phyloP scores from a whole-genome alignment of 2,797 vertebrate species.

The Gila robusta region DNA sequence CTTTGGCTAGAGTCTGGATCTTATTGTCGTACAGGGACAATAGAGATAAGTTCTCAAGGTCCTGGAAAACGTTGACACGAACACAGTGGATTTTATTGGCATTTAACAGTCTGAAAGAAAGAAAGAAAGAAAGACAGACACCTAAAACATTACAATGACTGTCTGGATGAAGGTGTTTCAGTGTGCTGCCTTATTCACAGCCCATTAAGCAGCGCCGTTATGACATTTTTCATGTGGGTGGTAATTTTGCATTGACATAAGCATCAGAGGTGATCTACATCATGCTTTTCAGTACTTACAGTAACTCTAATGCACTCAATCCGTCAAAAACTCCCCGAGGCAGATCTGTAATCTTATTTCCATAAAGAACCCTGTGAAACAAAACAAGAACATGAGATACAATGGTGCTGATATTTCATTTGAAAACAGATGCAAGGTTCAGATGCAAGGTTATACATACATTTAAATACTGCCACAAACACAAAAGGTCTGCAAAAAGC shows the following conservation, averaged over 20 bases:
- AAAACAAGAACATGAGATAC: slow-evolving; percentile 23
- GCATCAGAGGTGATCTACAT: background rate
- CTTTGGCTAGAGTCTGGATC: slow-evolving; percentile 96
- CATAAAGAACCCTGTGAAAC: slow-evolving; percentile 90
- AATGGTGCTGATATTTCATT: slow-evolving; percentile 11
- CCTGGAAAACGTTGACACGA: slow-evolving; percentile 92
- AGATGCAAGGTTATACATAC: background rate
- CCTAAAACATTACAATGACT: slow-evolving; percentile 6
- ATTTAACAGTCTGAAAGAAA: slow-evolving; percentile 87
- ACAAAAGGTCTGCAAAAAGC: background rate
- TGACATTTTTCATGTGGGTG: slow-evolving; percentile 36
- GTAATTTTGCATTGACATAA: slow-evolving; percentile 35
- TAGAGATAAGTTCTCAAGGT: slow-evolving; percentile 95
- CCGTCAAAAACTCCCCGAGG: slow-evolving; percentile 95
- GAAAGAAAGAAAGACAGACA: slow-evolving; percentile 5
- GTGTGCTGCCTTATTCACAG: slow-evolving; percentile 1
- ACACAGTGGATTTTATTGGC: slow-evolving; percentile 99
- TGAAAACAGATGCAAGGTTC: background rate
- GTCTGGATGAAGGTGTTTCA: background rate
- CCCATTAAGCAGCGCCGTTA: background rate
- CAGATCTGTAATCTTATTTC: slow-evolving; percentile 98
- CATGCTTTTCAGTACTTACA: slow-evolving; percentile 83
- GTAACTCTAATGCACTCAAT: slow-evolving; percentile 93
- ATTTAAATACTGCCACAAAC: background rate
- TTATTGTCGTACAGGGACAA: slow-evolving; percentile 98